A percentile compares a stretch with the other conserved stretches of the same genome.
These are phyloP conservation scores for Micromussa lordhowensis DNA, from an alignment of 92 coral and sea anemone genomes.

Conservation along the genomic window DNA sequence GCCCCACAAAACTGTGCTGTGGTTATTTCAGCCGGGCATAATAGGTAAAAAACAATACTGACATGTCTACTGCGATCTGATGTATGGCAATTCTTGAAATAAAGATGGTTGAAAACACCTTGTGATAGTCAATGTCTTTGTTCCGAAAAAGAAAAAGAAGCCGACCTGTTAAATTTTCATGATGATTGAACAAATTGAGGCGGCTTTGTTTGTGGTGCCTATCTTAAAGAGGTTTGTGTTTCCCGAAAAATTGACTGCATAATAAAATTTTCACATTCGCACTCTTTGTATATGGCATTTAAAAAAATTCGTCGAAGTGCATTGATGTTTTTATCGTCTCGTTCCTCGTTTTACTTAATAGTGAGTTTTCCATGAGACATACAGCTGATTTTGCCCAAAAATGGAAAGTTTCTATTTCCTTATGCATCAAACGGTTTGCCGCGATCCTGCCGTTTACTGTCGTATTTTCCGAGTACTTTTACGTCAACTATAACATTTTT, in stretches of 20 bases:
- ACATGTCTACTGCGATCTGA: background rate
- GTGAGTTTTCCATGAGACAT: background rate
- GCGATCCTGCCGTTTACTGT: background rate
- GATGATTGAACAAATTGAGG: constrained; percentile 21
- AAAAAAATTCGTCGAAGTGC: background rate
- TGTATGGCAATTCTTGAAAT: background rate
- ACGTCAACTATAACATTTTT: background rate
- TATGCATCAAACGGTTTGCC: constrained; percentile 5
- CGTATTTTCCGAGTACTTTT: background rate
- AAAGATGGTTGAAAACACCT: constrained; percentile 4
- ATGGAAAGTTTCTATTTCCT: background rate
- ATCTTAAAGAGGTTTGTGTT: constrained; percentile 14
- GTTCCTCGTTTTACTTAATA: background rate
- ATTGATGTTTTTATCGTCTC: background rate
- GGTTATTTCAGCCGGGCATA: background rate
- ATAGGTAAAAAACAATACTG: background rate
- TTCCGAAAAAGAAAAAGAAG: constrained; percentile 22
- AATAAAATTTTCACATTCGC: constrained; percentile 24
- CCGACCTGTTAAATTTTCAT: constrained; percentile 49
- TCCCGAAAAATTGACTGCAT: constrained; percentile 15
- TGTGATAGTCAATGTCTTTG: constrained; percentile 18
- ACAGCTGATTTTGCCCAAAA: background rate
- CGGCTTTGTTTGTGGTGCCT: constrained; percentile 42
- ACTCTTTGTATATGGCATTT: background rate
- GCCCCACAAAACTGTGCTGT: background rate